Base-by-base conservation (phyloP, 2,888 invertebrate species). In the Spodoptera littoralis region DNA sequence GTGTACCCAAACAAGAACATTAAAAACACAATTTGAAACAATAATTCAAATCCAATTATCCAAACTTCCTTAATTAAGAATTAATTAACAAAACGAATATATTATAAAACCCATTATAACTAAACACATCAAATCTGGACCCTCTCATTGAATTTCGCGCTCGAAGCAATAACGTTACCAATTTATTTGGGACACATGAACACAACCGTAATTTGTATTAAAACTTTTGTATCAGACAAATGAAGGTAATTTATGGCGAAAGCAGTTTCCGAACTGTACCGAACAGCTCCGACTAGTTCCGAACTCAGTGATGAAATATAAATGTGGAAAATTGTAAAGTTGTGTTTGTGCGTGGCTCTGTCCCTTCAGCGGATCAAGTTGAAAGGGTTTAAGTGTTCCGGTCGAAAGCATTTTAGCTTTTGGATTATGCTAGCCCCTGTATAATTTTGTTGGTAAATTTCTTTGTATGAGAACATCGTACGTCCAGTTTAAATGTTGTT, bases 241-340 rank as follows among this genome's bases (percentile, higher is more conserved):
- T 77, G 78, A 77, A 79, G 76, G 75, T 82, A 83, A 81, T 81
- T 80, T 82, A 80, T 78, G 65, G 67, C 72, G 61, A 69, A 70
- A 36, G 36, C 65, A 59, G 65, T 73, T 36, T 60, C 52, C 52
- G 68, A 70, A 70, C 66, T 63, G 70, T 45, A 41, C 56, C 53
- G 68, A 67, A 65, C 73, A 73, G 66, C 72, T 48, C 64, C 67
- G 67, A 67, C 41, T 70, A 74, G 49, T 72, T 79, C 57, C 63
- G 56, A 79, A 71, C 63, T 69, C 49, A 53, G 71, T 77, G 81
- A 81, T 84, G 81, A 86, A 87, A 87, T 87, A 85, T 86, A 86
- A 86, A 86, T 84, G 79, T 76, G 82, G 77, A 80, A 84, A 84
- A 84, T 84, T 86, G 80, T 80, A 70, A 86, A 86, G 82, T 85